Base-by-base conservation (phyloP, 2,888 invertebrate genomes). In the Podotricha telesiphe region DNA sequence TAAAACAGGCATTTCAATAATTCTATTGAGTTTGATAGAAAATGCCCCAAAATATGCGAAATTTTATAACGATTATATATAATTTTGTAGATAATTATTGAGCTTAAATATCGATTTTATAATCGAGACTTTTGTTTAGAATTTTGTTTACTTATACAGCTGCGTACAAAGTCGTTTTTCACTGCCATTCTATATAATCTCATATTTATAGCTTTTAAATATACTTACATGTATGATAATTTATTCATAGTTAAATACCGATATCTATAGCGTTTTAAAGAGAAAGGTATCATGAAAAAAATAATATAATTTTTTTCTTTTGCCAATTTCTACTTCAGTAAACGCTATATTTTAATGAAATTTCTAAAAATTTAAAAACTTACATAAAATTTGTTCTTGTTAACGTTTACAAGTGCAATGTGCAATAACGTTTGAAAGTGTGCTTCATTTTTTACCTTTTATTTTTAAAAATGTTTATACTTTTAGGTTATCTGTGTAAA, bases 1-100 rank as follows among this genome's bases (percentile, higher is more conserved):
- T n/a, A n/a, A n/a, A n/a, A n/a, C n/a, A n/a, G n/a, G n/a, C n/a
- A n/a, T n/a, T 28, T 61, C 34, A 19, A 37, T 37, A 8, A 1
- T 47, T 28, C 17, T 17, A 47, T 48, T n/a, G 11, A 11, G 17
- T 17, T 17, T 55, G 17, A 20, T 58, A 47, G 48, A 48, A 40
- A 55, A 68, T 58, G 68, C 64, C 68, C 63, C 58, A 68, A 68
- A 58, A 4, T 58, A 42, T 15, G 15, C 20, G 6, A 58, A 58
- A 40, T 58, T 20, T 37, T 20, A 40, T 40, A 40, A 58, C 10
- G 40, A 20, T 40, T 40, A 40, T n/a, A n/a, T n/a, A 19, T 19
- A 8, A 28, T 42, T 40, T 15, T 59, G 22, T 59, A n/a, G 15
- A n/a, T 59, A 42, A 59, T 42, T 22, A n/a, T 10, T 59, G n/a